These are phyloP conservation scores for Lasiommata megera DNA, from an alignment of 2,888 invertebrate species.

Conservation along the genomic window DNA sequence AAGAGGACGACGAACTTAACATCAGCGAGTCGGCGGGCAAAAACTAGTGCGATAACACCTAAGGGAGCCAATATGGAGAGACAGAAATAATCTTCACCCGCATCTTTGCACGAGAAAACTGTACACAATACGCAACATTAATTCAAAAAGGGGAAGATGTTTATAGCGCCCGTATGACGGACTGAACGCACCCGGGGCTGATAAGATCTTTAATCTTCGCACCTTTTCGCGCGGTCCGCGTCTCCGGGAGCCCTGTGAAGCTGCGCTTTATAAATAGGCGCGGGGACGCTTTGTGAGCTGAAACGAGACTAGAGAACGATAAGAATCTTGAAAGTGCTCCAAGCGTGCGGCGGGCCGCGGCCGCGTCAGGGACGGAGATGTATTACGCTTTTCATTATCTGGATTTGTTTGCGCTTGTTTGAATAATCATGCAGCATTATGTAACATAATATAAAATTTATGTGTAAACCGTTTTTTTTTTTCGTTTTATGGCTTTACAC, in stretches of 20 bases:
- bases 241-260: slow-evolving; percentile 40
- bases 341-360: slow-evolving; percentile 52
- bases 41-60: too few relatives aligned
- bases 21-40: too few relatives aligned
- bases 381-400: slow-evolving; percentile 63
- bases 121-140: slow-evolving; percentile 47
- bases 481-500: too few relatives aligned
- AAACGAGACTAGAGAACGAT: slow-evolving; percentile 73
- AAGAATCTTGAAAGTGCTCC: slow-evolving; percentile 70
- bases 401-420: slow-evolving; percentile 22
- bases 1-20: too few relatives aligned
- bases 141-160: slow-evolving; percentile 39
- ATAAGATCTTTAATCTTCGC: slow-evolving; percentile 80
- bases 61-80: too few relatives aligned
- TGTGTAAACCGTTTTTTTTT: too few relatives aligned
- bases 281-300: slow-evolving; percentile 66
- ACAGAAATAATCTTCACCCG: slow-evolving; percentile 25
- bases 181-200: slow-evolving; percentile 67
- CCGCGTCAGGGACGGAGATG: slow-evolving; percentile 51
- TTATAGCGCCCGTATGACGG: slow-evolving; percentile 53
- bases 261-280: slow-evolving; percentile 67
- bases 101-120: slow-evolving; percentile 42
- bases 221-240: slow-evolving; percentile 69
- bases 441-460: background rate
- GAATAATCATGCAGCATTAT: background rate